A percentile compares a stretch with the other conserved stretches of the same genome.
Evolutionary conservation across 2,888 invertebrate genomes (phyloP).

Genomic region (Cryptophagus acutangulus): DNA sequence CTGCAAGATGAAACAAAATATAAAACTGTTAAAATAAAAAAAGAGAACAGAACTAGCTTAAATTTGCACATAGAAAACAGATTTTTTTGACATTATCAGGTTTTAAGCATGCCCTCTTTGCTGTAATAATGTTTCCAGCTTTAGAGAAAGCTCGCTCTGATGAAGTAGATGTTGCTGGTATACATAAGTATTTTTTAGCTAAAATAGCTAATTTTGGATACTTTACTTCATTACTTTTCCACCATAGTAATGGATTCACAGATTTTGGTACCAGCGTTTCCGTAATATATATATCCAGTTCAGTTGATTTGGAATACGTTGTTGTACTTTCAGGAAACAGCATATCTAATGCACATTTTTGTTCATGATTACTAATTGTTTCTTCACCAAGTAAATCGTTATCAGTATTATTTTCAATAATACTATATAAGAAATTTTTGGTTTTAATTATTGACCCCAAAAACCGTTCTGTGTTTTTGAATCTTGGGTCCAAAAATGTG

Average conservation of each 20-base stretch:
- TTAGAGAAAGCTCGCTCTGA: no score
- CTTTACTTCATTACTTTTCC: slow-evolving; percentile 5
- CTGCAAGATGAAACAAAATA: no score
- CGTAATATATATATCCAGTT: slow-evolving; percentile 1
- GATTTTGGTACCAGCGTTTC: not conserved
- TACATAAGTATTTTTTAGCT: no score
- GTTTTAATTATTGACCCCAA: slow-evolving; percentile 2
- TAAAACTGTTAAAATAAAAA: no score
- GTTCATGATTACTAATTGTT: not conserved
- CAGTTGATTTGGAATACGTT: not conserved
- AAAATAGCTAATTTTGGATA: not conserved
- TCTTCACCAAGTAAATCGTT: not conserved
- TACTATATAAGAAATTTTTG: not conserved
- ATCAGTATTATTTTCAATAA: not conserved
- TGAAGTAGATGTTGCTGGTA: no score
- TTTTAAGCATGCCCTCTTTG: no score
- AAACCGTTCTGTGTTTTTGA: slow-evolving; percentile 7
- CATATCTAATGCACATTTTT: not conserved
- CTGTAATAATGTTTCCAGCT: no score
- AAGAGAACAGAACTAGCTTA: no score
- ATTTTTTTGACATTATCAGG: no score
- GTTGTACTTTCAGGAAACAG: not conserved
- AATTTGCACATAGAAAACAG: no score
- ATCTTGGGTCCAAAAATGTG: slow-evolving; percentile 12
- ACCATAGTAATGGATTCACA: not conserved